phyloP scores from a whole-genome alignment of 2,888 invertebrate genomes.

The Hirtodrosophila cameraria region DNA sequence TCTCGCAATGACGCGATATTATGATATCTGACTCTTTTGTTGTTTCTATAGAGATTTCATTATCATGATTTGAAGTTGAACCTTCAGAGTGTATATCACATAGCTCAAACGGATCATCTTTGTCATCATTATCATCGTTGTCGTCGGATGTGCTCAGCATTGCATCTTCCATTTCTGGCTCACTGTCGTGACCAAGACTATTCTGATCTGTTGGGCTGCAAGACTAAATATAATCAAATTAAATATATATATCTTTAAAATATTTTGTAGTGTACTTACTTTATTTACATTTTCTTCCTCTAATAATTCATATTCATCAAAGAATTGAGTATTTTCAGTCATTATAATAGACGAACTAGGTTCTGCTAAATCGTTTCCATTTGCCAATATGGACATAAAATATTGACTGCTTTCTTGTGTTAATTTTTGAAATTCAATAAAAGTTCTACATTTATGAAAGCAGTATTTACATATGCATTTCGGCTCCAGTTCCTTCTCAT shows the following conservation, averaged over 20 bases:
- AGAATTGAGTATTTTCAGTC: too few species aligned
- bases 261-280: too few species aligned
- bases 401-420: constrained; percentile 33
- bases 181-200: background rate
- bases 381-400: constrained; percentile 22
- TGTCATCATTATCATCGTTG: background rate
- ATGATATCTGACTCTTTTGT: background rate
- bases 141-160: background rate
- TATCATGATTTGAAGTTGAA: background rate
- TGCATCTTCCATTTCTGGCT: constrained; percentile 9
- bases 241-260: too few species aligned
- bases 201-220: background rate
- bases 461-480: constrained; percentile 32
- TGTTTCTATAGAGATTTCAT: background rate
- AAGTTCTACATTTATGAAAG: constrained; percentile 27
- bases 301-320: too few species aligned
- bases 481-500: background rate
- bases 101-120: constrained; percentile 7
- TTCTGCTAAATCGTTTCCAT: background rate
- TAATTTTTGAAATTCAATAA: constrained; percentile 28
- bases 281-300: too few species aligned
- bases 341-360: background rate
- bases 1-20: constrained; percentile 7
- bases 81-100: background rate
- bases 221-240: too few species aligned